Percentiles rank a stretch among this genome's conserved stretches.
These are phyloP conservation scores for Nannoperca obscura DNA, from an alignment of 2,797 vertebrate genomes.

Conservation along the genomic window DNA sequence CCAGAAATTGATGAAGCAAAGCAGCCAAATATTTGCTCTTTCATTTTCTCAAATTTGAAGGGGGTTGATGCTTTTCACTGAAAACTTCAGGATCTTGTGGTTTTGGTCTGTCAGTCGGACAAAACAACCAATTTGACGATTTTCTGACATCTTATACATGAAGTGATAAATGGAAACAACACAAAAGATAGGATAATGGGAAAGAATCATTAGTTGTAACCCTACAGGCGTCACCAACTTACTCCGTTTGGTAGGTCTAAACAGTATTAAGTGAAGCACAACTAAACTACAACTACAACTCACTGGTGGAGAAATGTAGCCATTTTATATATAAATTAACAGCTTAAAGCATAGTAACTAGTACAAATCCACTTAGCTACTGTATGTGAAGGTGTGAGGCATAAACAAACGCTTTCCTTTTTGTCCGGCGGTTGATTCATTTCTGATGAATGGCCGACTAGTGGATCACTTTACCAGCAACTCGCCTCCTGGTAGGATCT, in stretches of 20 bases:
- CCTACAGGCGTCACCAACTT: neutral
- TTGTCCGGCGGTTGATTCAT: conserved; percentile 3
- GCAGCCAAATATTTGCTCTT: neutral
- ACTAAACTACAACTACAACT: neutral
- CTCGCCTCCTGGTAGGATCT: conserved; percentile 4
- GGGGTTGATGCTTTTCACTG: neutral
- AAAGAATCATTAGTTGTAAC: neutral
- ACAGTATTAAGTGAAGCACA: neutral
- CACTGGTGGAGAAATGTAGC: neutral
- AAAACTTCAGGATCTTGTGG: neutral
- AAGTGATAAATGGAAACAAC: neutral
- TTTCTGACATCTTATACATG: neutral
- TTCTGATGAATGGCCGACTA: conserved; percentile 1
- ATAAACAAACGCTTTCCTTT: neutral
- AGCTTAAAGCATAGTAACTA: neutral
- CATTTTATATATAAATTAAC: no score
- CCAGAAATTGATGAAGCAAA: neutral
- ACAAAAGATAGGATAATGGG: neutral
- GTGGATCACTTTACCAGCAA: neutral
- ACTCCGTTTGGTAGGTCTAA: neutral
- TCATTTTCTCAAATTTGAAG: neutral
- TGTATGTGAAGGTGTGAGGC: neutral
- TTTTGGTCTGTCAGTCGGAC: neutral
- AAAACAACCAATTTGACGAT: neutral
- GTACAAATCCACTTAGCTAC: neutral